Percentiles rank a stretch among this genome's conserved stretches.
These are phyloP conservation scores for Diabrotica balteata DNA, from an alignment of 2,888 invertebrate genomes.

Conservation along the genomic window DNA sequence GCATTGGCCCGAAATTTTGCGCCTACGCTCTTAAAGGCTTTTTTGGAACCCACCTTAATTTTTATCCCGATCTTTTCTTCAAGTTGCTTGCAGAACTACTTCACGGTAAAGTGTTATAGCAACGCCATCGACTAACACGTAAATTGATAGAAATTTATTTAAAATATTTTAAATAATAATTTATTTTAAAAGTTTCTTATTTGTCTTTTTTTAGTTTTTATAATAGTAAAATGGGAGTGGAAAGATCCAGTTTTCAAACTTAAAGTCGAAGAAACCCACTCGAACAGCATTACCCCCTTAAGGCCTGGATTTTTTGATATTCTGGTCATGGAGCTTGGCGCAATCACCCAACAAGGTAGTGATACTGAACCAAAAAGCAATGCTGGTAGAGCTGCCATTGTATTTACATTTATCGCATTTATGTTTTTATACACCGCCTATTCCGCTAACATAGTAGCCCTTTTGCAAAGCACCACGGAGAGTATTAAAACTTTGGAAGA, in stretches of 20 bases:
- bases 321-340: conserved; percentile 59
- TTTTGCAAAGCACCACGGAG: conserved; percentile 69
- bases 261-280: conserved; percentile 20
- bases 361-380: conserved; percentile 58
- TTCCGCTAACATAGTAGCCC: conserved; percentile 72
- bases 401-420: conserved; percentile 54
- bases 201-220: too few relatives aligned
- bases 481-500: conserved; percentile 65
- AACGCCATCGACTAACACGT: too few relatives aligned
- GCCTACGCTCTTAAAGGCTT: too few relatives aligned
- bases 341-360: conserved; percentile 63
- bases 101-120: too few relatives aligned
- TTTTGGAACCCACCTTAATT: too few relatives aligned
- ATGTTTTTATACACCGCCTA: conserved; percentile 72
- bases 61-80: too few relatives aligned
- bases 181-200: too few relatives aligned
- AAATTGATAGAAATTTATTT: too few relatives aligned
- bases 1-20: too few relatives aligned
- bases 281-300: conserved; percentile 26
- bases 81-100: too few relatives aligned
- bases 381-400: conserved; percentile 59
- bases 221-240: conserved; percentile 53
- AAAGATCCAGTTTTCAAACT: conserved; percentile 41
- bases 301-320: conserved; percentile 48
- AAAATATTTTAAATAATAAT: too few relatives aligned